Evolutionary conservation across 1,140 invertebrate species (phyloP), one percentile per base, ranked within the genome.

Genomic region (Hyphantria cunea): DNA sequence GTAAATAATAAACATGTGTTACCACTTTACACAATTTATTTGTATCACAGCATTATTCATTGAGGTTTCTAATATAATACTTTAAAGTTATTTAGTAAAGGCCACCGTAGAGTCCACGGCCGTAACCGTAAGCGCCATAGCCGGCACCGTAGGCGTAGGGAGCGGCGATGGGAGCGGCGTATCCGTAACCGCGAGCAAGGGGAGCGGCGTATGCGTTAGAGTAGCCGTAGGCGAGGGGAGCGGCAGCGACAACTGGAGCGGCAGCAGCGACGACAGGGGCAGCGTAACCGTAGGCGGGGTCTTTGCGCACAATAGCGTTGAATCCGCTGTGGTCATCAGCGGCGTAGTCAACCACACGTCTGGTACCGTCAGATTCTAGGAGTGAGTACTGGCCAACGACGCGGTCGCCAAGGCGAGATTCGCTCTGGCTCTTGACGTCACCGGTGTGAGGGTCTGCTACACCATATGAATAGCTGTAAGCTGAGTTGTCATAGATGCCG

Each of bases 371-470:
- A 39, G 37, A 39, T 2, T 39, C 37, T 0, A 39, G n/a, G 9
- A 39, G 37, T 7, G 37, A 39, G 37, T 39, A 39, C 37, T 39
- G 37, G 8, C 37, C 37, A 3, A 39, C 37, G 8, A 39, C 37
- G n/a, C 37, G 8, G 37, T 39, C 37, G 7, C 37, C 37, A n/a
- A 39, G 9, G 37, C 37, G 37, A 7, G 37, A 10, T n/a, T 39
- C 37, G 37, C n/a, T 9, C 37, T 91, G 89, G 56, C 77, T 81
- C 78, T 92, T 92, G 25, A 86, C 78, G 67, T 92, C 91, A 10
- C 92, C 90, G 67, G 85, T 93, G 78, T 84, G 80, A 4, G 89
- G 83, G 68, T 92, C 91, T 6, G 80, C 69, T 0, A 92, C 91
- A 51, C 78, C 77, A 59, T 92, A 92, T 5, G 86, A 74, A 68